Conservation (phyloP, 2,888 invertebrate genomes). For the Melipona bicolor region DNA sequence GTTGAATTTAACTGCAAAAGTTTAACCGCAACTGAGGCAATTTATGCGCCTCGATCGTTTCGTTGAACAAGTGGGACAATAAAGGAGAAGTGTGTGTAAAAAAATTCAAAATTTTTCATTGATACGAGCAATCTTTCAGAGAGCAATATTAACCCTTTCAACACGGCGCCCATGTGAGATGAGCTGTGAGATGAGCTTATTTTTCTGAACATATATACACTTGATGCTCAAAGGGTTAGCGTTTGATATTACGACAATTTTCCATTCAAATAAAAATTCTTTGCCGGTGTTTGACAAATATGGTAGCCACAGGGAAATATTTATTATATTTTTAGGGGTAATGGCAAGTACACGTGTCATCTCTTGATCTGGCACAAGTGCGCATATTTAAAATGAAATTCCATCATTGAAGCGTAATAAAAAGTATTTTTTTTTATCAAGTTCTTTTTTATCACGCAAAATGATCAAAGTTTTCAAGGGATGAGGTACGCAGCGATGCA, state of each 20-base stretch:
- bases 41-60: background rate
- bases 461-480: no score
- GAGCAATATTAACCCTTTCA: background rate
- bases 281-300: no score
- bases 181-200: no score
- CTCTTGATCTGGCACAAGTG: no score
- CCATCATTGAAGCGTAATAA: no score
- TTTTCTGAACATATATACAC: no score
- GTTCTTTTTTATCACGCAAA: no score
- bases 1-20: constrained; percentile 12
- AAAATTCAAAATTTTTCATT: background rate
- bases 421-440: no score
- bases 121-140: background rate
- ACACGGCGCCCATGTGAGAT: no score
- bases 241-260: background rate
- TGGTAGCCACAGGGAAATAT: no score
- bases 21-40: background rate
- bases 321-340: background rate
- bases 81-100: background rate
- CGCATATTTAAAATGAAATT: no score
- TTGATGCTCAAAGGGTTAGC: background rate
- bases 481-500: no score
- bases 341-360: background rate
- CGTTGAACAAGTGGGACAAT: background rate
- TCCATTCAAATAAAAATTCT: background rate